Evolutionary conservation across 2,797 vertebrate genomes (phyloP), one percentile per base, ranked within the genome.

Genomic region (Loris lydekkerianus): DNA sequence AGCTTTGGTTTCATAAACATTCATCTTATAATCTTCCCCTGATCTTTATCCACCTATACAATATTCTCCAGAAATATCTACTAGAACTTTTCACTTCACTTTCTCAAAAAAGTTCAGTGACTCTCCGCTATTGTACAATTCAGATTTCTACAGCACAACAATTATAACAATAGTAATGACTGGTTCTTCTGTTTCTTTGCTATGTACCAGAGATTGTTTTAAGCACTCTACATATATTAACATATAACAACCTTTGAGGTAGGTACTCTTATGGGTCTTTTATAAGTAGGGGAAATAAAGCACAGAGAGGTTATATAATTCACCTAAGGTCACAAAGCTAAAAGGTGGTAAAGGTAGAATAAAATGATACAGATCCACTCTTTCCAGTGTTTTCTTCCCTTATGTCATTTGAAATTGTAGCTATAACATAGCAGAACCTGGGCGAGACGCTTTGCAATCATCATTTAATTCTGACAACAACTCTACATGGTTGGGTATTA

Each of bases 41-140:
- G 29, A 49, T 27, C 60, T 34, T 37, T 70, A 73, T n/a, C n/a
- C n/a, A 75, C 17, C 76, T 80, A 56, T 56, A 73, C 8, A 78
- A 65, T 10, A 46, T 49, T 85, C 34, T 53, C 4, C 5, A 60
- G 20, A 90, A 88, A 58, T 72, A 95, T 23, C 37, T 70, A 75
- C 7, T 4, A 60, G 87, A 75, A 27, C 2, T 18, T 86, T 20
- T 63, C 27, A 21, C 46, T 76, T 10, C 14, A 49, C 27, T 84
- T 73, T 92, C 20, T 94, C 37, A 25, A 23, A 93, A 95, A 95
- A 84, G 9, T 27, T 86, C 53, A 34, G 10, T 49, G 15, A 65
- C 3, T 25, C 17, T 78, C 31, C 27, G 25, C 10, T 29, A n/a
- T 18, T 60, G 75, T 91, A 78, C 18, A 80, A 40, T 83, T 93